A percentile compares a stretch with the other conserved stretches of the same genome.
phyloP scores from a whole-genome alignment of 2,113 vertebrate genomes.

The Antechinus flavipes region DNA sequence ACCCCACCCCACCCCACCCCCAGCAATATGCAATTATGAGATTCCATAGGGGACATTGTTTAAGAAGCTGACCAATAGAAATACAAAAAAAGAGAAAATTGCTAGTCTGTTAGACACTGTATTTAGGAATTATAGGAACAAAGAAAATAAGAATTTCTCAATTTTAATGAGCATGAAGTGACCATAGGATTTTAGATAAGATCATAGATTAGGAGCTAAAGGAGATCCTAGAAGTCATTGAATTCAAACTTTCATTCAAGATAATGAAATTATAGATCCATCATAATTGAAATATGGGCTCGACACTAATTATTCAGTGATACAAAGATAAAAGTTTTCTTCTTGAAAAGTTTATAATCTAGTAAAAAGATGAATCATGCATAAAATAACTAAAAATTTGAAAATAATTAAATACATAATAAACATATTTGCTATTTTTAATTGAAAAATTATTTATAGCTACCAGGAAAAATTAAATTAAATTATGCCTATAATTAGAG shows the following conservation, averaged over 20 bases:
- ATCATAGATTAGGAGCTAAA: not conserved
- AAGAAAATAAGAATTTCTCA: not conserved
- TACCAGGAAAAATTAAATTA: not conserved
- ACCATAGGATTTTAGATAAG: not conserved
- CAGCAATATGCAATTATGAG: too few relatives aligned
- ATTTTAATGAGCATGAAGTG: not conserved
- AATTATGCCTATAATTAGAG: not conserved
- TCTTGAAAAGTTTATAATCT: not conserved
- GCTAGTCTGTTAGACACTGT: not conserved
- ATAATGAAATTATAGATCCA: not conserved
- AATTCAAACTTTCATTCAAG: not conserved
- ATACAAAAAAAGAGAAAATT: not conserved
- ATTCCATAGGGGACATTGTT: too few relatives aligned
- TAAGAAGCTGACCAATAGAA: not conserved
- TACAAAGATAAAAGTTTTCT: not conserved
- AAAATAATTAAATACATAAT: not conserved
- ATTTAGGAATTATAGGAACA: not conserved
- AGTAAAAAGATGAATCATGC: not conserved
- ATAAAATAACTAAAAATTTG: not conserved
- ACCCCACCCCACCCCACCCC: too few relatives aligned
- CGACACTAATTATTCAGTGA: not conserved
- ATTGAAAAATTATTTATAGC: not conserved
- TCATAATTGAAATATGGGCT: not conserved
- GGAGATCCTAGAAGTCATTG: not conserved
- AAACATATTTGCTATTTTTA: not conserved